A percentile compares a stretch with the other conserved stretches of the same genome.
These are phyloP conservation scores for Drosophila anceps DNA, from an alignment of 2,888 invertebrate genomes.

Conservation along the genomic window DNA sequence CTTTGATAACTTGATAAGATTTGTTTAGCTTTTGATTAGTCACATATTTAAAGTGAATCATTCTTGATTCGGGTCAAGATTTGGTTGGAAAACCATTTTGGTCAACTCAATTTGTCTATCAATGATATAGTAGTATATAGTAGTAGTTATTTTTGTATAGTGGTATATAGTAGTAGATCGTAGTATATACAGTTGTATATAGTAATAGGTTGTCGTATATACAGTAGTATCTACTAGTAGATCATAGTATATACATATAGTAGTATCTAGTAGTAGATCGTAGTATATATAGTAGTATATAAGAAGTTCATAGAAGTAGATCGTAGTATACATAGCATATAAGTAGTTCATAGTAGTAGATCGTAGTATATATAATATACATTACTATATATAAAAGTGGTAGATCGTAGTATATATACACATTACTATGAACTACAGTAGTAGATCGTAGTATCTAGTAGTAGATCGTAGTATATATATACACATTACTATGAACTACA, in stretches of 20 bases:
- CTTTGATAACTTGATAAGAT: not conserved
- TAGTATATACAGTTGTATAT: not conserved
- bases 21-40: not conserved
- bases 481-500: too few species aligned
- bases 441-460: too few species aligned
- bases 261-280: not conserved
- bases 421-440: too few species aligned
- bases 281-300: not conserved
- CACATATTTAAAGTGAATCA: not conserved
- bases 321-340: not conserved
- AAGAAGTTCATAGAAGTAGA: not conserved
- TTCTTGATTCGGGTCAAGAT: slow-evolving; percentile 1
- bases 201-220: not conserved
- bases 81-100: not conserved
- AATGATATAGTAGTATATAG: not conserved
- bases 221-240: not conserved
- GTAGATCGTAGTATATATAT: too few species aligned
- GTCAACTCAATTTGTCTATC: not conserved
- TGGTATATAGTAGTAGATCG: not conserved
- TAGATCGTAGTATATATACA: too few species aligned
- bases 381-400: not conserved
- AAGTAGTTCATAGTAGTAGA: not conserved
- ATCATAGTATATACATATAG: not conserved
- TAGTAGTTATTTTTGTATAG: not conserved
- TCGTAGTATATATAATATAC: not conserved